These are phyloP conservation scores for Tinamus guttatus DNA, from an alignment of 2,113 vertebrate species.

Conservation along the genomic window DNA sequence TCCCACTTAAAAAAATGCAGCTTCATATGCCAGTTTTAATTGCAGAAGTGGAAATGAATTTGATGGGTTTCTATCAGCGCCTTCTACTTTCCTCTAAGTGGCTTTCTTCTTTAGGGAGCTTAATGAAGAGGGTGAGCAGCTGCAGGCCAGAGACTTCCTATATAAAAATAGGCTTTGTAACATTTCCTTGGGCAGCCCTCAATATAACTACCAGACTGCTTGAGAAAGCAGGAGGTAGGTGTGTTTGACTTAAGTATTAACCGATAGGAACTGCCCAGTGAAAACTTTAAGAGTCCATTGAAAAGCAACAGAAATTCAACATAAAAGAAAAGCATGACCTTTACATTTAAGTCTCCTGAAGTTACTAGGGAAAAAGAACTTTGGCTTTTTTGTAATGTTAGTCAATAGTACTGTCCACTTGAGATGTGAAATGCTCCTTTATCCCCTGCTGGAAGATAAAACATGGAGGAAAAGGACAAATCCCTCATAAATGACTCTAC, in stretches of 20 bases:
- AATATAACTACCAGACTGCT: not conserved
- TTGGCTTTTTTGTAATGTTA: not conserved
- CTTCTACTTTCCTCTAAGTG: not conserved
- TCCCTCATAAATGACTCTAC: conserved; percentile 18
- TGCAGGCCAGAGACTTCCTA: not conserved
- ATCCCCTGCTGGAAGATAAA: not conserved
- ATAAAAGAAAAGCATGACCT: conserved; percentile 47
- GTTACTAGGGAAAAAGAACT: conserved; percentile 12
- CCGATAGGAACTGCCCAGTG: not conserved
- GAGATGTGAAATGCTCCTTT: not conserved
- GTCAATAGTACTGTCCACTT: conserved; percentile 36
- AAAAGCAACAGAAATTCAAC: conserved; percentile 26
- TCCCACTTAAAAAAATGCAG: not conserved
- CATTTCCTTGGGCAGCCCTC: not conserved
- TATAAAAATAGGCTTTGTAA: not conserved
- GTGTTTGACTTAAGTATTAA: conserved; percentile 13
- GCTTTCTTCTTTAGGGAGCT: not conserved
- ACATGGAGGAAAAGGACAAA: conserved; percentile 28
- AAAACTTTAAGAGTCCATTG: not conserved
- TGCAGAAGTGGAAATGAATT: not conserved
- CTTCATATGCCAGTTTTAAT: not conserved
- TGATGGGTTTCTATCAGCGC: not conserved
- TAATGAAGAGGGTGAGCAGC: not conserved
- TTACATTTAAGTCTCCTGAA: conserved; percentile 29
- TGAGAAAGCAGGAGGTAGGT: not conserved